Evolutionary conservation across 1,140 invertebrate species (phyloP).

Genomic region (Onthophagus taurus): DNA sequence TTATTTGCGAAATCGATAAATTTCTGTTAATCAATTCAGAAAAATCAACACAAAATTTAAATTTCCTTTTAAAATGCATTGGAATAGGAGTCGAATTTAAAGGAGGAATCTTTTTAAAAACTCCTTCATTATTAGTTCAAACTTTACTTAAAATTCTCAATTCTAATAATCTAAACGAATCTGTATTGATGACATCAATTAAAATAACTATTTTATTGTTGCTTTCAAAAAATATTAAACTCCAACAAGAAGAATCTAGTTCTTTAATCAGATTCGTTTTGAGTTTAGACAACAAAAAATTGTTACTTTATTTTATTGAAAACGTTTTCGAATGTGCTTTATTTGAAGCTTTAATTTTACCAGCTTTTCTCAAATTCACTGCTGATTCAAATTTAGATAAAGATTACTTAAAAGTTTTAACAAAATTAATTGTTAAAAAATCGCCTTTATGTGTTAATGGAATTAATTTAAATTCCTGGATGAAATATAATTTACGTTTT

Average conservation of each 20-base stretch:
- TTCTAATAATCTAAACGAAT: conserved; percentile 39
- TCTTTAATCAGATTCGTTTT: conserved; percentile 53
- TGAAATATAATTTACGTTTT: conserved; percentile 54
- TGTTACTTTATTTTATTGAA: conserved; percentile 53
- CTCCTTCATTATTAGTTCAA: conserved; percentile 40
- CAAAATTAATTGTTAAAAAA: conserved; percentile 59
- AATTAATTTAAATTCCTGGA: conserved; percentile 50
- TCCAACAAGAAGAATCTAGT: conserved; percentile 60
- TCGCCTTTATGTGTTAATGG: conserved; percentile 50
- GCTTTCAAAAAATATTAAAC: conserved; percentile 46
- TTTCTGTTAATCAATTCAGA: conserved; percentile 20
- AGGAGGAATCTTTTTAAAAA: conserved; percentile 50
- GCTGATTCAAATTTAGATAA: conserved; percentile 43
- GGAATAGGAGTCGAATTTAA: conserved; percentile 50
- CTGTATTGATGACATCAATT: conserved; percentile 42
- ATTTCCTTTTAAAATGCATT: conserved; percentile 47
- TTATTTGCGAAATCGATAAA: conserved; percentile 29
- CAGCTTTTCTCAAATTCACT: conserved; percentile 54
- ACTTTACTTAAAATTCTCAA: conserved; percentile 20
- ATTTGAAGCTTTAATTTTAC: conserved; percentile 65
- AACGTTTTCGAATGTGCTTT: conserved; percentile 53
- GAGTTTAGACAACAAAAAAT: conserved; percentile 41
- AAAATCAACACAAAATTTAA: conserved; percentile 29
- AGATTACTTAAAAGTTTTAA: conserved; percentile 47
- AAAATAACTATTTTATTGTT: conserved; percentile 50